phyloP scores from a whole-genome alignment of 2,113 vertebrate species.

The Daboia siamensis region DNA sequence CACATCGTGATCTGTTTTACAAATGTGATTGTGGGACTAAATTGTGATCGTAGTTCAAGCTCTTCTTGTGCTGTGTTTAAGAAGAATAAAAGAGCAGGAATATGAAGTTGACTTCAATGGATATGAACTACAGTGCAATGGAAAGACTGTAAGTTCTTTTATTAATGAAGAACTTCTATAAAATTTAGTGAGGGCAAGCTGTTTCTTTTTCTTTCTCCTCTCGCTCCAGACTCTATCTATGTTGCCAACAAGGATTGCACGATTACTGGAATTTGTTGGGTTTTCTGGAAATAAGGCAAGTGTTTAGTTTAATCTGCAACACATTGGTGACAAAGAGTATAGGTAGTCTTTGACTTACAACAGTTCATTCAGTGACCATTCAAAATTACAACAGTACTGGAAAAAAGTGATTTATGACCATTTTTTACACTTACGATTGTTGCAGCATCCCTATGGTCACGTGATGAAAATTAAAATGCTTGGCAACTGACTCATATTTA shows the following conservation, averaged over 20 bases:
- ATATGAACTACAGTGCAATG: background rate
- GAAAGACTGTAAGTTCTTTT: background rate
- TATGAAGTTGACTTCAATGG: background rate
- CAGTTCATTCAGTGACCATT: background rate
- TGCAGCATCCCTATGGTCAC: background rate
- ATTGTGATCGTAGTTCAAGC: background rate
- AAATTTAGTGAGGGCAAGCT: background rate
- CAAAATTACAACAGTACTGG: background rate
- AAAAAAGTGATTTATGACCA: background rate
- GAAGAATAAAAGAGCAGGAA: background rate
- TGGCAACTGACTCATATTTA: background rate
- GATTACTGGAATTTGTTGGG: constrained; percentile 92
- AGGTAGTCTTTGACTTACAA: background rate
- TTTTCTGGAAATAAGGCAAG: constrained; percentile 97
- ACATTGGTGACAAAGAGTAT: background rate
- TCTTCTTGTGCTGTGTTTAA: background rate
- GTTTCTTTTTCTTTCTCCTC: constrained; percentile 5
- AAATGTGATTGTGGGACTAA: background rate
- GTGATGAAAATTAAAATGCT: background rate
- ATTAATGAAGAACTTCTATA: background rate
- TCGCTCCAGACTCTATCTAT: constrained; percentile 87
- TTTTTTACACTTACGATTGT: background rate
- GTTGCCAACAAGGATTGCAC: constrained; percentile 89
- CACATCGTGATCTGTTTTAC: background rate
- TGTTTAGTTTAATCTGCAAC: background rate